A percentile compares a stretch with the other conserved stretches of the same genome.
Conservation (phyloP, 2,797 vertebrate species). For the Cephalopachus bancanus region DNA sequence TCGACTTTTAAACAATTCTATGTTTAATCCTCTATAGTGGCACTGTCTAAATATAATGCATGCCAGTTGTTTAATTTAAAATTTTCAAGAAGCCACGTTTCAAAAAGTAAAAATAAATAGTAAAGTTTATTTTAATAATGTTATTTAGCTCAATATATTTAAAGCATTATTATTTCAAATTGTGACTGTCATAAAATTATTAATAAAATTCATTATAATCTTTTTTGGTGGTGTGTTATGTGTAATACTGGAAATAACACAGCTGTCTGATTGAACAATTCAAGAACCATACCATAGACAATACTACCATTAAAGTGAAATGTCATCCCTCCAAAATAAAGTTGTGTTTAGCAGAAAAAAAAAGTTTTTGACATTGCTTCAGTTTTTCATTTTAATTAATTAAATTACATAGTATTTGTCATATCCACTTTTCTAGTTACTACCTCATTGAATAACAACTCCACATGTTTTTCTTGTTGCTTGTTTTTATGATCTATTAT, state of each 20-base stretch:
- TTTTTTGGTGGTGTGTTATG: background rate
- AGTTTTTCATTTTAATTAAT: background rate
- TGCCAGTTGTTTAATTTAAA: background rate
- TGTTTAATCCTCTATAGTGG: background rate
- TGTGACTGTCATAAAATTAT: background rate
- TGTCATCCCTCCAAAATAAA: background rate
- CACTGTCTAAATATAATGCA: background rate
- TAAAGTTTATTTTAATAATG: slow-evolving; percentile 4
- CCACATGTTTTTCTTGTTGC: background rate
- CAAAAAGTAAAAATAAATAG: slow-evolving; percentile 13
- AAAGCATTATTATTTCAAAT: background rate
- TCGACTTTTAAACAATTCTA: background rate
- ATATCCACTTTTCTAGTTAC: background rate
- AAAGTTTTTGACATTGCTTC: background rate
- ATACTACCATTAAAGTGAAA: background rate
- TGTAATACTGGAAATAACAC: background rate
- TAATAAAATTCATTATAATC: background rate
- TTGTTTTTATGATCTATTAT: background rate
- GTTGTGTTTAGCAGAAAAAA: background rate
- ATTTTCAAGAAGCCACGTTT: background rate
- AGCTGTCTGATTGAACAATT: background rate
- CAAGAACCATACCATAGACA: background rate
- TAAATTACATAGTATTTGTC: background rate
- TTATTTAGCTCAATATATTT: background rate
- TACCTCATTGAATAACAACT: background rate